Percentiles rank a stretch among this genome's conserved stretches.
Evolutionary conservation across 2,113 vertebrate species (phyloP).

Genomic region (Galemys pyrenaicus): DNA sequence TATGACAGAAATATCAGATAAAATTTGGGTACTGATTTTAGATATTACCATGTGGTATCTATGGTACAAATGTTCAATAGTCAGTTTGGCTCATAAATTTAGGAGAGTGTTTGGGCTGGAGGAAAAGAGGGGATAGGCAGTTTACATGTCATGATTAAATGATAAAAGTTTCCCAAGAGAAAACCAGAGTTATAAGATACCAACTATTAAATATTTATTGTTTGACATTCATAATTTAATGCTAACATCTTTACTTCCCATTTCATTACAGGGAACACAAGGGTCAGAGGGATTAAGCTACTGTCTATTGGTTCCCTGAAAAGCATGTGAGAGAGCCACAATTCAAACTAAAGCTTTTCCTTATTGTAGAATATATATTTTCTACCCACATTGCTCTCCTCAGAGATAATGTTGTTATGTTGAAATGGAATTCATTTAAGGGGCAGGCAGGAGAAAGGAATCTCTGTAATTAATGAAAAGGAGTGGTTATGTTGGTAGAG

Average conservation of each 20-base stretch:
- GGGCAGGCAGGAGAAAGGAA: background rate
- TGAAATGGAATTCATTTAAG: background rate
- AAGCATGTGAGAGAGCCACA: background rate
- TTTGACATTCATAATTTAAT: background rate
- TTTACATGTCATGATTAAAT: background rate
- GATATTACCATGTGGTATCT: background rate
- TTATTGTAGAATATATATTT: background rate
- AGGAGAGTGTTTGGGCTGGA: background rate
- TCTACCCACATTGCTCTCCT: background rate
- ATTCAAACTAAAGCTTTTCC: background rate
- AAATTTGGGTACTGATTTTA: constrained; percentile 7
- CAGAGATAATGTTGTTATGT: background rate
- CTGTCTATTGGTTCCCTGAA: background rate
- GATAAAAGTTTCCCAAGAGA: background rate
- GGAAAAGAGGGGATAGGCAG: background rate
- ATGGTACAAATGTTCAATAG: background rate
- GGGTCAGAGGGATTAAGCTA: background rate
- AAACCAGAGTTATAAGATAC: background rate
- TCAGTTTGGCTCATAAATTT: background rate
- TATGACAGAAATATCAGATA: background rate
- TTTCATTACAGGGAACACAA: background rate
- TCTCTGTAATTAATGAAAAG: background rate
- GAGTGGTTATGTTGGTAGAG: background rate
- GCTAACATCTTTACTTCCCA: background rate
- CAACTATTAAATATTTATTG: constrained; percentile 16